Conservation (phyloP, 92 coral and sea anemone genomes). For the Pocillopora meandrina region DNA sequence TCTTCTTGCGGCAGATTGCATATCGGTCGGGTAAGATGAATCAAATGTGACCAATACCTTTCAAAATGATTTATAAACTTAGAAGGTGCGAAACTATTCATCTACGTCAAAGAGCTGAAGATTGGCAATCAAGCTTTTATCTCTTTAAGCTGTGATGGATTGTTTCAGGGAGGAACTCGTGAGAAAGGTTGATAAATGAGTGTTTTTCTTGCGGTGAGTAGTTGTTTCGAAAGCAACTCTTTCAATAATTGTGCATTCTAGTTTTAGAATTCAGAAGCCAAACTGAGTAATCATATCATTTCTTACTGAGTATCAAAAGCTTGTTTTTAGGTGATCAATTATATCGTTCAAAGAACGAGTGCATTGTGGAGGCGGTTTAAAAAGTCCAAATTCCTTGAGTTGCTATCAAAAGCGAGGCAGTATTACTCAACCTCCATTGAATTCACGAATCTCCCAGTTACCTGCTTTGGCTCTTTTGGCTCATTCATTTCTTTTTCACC, state of each 20-base stretch:
- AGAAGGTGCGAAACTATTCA: slow-evolving; percentile 67
- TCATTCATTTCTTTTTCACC: too few species aligned
- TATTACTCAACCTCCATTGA: too few species aligned
- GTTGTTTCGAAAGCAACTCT: background rate
- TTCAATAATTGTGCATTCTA: background rate
- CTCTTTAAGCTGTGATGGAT: slow-evolving; percentile 28
- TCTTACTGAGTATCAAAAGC: background rate
- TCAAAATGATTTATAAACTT: slow-evolving; percentile 90
- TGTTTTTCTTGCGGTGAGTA: slow-evolving; percentile 15
- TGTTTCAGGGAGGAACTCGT: slow-evolving; percentile 55
- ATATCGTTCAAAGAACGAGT: background rate
- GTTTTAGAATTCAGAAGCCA: background rate
- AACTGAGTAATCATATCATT: background rate
- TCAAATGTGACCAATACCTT: slow-evolving; percentile 45
- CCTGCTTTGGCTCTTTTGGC: too few species aligned
- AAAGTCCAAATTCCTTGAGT: background rate
- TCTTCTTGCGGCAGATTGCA: slow-evolving; percentile 22
- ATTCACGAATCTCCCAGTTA: too few species aligned
- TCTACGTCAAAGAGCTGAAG: slow-evolving; percentile 57
- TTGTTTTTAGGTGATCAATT: background rate
- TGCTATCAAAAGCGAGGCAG: background rate
- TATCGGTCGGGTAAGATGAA: background rate
- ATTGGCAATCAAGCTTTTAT: slow-evolving; percentile 45
- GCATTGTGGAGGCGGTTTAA: background rate
- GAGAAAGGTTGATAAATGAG: slow-evolving; percentile 33